Evolutionary conservation across 2,888 invertebrate species (phyloP), one percentile per base, ranked within the genome.

Genomic region (Lordiphosa andalusiaca): DNA sequence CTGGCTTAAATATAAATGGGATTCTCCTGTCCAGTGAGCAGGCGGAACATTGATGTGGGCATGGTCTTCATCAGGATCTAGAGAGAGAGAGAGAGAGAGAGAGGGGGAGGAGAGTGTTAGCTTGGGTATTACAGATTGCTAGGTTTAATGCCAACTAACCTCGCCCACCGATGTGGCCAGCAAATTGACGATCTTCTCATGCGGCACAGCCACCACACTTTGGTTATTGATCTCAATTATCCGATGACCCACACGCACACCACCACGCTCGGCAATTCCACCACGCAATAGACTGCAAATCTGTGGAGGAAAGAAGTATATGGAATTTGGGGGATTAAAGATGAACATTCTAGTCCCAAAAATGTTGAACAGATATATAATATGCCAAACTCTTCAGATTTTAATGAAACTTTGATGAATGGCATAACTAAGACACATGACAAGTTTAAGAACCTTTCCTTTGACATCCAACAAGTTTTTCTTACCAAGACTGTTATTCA

Each of bases 31-130:
- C 99, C 99, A 80, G 99, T 99, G 88, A 99, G 92, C 89, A 99
- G 93, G 87, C 99, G 94, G 92, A 98, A 99, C 97, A 99, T 99
- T 71, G 99, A 99, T 78, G 99, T 99, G 83, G 99, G 99, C 99
- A 99, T 99, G 54, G 99, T 99, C 91, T 99, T 99, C 99, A 99
- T 99, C 86, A 98, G 93, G 86, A 99, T 99, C 98, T 98, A 92
- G 33, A 92, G 92, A 59, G 64, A 92, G 92, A 65, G 62, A 57
- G 37, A 40, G 53, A 16, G 19, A 38, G n/a, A n/a, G n/a, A n/a
- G n/a, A n/a, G n/a, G n/a, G n/a, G n/a, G n/a, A n/a, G n/a, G n/a
- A n/a, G 7, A 33, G 13, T 7, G 21, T 33, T n/a, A 1, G 19
- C 5, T 13, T 23, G 19, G n/a, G n/a, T n/a, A n/a, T n/a, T n/a